Conservation (phyloP, 1,140 invertebrate genomes). For the Euglossa dilemma region DNA sequence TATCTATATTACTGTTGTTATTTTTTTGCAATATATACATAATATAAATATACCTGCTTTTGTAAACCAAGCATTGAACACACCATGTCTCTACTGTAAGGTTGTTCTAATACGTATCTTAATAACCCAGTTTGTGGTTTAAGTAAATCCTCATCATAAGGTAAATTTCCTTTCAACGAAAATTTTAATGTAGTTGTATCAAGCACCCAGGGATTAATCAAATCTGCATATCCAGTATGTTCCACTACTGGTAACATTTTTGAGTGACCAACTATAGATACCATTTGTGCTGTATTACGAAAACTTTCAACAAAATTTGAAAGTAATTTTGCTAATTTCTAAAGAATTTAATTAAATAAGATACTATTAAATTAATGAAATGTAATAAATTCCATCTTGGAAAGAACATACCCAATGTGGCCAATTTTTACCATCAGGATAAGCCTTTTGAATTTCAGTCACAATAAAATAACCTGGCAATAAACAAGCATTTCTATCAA, state of each 20-base stretch:
- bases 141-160: conserved; percentile 94
- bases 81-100: conserved; percentile 98
- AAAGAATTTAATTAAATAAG: conserved; percentile 46
- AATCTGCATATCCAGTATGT: conserved; percentile 93
- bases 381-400: neutral
- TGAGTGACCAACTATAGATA: conserved; percentile 94
- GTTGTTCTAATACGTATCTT: conserved; percentile 95
- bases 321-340: conserved; percentile 93
- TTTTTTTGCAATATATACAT: neutral
- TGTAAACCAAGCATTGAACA: conserved; percentile 96
- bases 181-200: conserved; percentile 94
- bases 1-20: neutral
- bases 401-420: conserved; percentile 92
- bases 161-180: conserved; percentile 94
- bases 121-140: conserved; percentile 94
- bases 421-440: conserved; percentile 90
- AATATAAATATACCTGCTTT: conserved; percentile 86
- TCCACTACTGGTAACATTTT: conserved; percentile 97
- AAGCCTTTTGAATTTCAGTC: conserved; percentile 95
- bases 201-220: conserved; percentile 96
- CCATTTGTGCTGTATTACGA: conserved; percentile 95
- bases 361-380: neutral
- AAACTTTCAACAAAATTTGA: conserved; percentile 96
- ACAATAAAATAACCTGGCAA: conserved; percentile 97
- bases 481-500: conserved; percentile 95